phyloP scores from a whole-genome alignment of 2,888 invertebrate species.

The Onthophagus sagittarius region DNA sequence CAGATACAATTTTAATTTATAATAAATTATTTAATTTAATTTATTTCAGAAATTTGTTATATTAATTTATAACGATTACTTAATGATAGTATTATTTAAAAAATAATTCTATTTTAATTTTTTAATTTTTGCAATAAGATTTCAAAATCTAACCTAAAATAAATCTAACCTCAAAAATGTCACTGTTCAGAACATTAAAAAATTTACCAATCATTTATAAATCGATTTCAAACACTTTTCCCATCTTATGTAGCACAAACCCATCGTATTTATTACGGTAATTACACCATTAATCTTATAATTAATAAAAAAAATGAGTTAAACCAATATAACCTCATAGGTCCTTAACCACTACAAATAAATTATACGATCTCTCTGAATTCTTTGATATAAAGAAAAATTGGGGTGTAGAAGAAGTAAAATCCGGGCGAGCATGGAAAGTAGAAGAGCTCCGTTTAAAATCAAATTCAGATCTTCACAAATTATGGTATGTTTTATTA shows the following conservation, averaged over 20 bases:
- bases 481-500: constrained; percentile 87
- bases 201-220: neutral
- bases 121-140: neutral
- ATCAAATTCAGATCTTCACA: constrained; percentile 92
- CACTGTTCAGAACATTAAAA: constrained; percentile 5
- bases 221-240: neutral
- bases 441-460: constrained; percentile 89
- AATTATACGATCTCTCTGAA: constrained; percentile 65
- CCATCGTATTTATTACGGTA: neutral
- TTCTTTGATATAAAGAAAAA: constrained; percentile 86
- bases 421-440: constrained; percentile 83
- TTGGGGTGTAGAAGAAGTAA: constrained; percentile 73
- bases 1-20: neutral
- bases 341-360: constrained; percentile 42
- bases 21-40: neutral
- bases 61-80: no score
- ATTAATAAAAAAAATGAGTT: neutral
- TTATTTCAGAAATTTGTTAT: neutral
- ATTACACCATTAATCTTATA: neutral
- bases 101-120: no score
- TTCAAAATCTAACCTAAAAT: neutral
- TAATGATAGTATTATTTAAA: no score
- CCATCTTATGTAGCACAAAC: neutral
- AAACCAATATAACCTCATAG: constrained; percentile 13
- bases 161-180: constrained; percentile 6